phyloP scores from a whole-genome alignment of 2,797 vertebrate genomes.

The Loris lydekkerianus region DNA sequence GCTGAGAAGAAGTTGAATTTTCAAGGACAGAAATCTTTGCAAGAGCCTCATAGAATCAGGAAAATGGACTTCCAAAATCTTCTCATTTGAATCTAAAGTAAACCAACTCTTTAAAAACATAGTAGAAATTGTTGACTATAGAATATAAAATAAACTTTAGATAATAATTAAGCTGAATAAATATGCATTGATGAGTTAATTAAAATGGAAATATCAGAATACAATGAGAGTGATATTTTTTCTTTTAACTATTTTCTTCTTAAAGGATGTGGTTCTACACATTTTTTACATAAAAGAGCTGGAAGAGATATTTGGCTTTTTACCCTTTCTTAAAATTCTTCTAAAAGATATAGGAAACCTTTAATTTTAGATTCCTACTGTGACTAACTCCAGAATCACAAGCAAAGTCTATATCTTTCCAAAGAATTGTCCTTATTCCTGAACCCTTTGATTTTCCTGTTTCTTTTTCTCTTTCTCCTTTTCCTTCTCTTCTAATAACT shows the following conservation, averaged over 20 bases:
- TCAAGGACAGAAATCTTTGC: conserved; percentile 4
- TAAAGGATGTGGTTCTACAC: neutral
- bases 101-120: neutral
- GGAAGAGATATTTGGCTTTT: neutral
- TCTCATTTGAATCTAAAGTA: neutral
- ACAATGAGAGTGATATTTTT: neutral
- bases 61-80: neutral
- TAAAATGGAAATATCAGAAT: neutral
- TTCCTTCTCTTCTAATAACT: neutral
- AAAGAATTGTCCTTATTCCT: neutral
- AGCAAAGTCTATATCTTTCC: neutral
- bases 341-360: neutral
- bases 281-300: neutral
- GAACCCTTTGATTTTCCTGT: neutral
- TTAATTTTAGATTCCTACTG: neutral
- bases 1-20: neutral
- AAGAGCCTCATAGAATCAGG: neutral
- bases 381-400: neutral
- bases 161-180: neutral
- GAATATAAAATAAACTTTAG: neutral
- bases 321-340: neutral
- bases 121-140: neutral
- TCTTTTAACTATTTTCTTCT: conserved; percentile 1
- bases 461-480: neutral
- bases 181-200: neutral